Base-by-base conservation (phyloP, 2,888 invertebrate genomes). In the Thelaira solivaga region DNA sequence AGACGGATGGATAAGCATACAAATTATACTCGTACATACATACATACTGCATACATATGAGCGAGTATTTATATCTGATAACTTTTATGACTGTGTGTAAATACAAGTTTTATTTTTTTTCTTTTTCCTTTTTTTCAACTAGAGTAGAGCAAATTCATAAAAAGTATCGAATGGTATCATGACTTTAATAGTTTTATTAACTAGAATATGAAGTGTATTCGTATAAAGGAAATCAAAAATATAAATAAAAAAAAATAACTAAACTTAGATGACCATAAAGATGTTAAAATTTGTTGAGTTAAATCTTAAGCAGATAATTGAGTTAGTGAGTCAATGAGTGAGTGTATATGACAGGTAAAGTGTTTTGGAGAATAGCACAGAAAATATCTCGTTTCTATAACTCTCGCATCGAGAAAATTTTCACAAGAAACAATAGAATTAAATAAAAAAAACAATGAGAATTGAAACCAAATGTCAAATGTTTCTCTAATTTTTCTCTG, bases 281-380 rank as follows among this genome's bases (percentile, higher is more conserved):
- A 72, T 77, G 55, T 77, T 77, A 77, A 62, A 77, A 73, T 68
- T 73, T n/a, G n/a, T n/a, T 41, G 11, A 62, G 49, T 47, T 31
- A 65, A 73, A 57, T 49, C 57, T 29, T 55, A 39, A 61, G 41
- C 18, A 6, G 29, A n/a, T n/a, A n/a, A n/a, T n/a, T n/a, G n/a
- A n/a, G n/a, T n/a, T n/a, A n/a, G n/a, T n/a, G n/a, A n/a, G n/a
- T n/a, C n/a, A n/a, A n/a, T n/a, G n/a, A 53, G 53, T 53, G 62
- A 72, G 47, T 65, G 47, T 20, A 39, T 45, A 47, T 36, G 43
- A 69, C 22, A 41, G 43, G 41, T 31, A 22, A 61, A 68, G 55
- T 55, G 47, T 69, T 20, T 57, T 68, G 11, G n/a, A n/a, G n/a
- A n/a, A n/a, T n/a, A n/a, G n/a, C n/a, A n/a, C n/a, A n/a, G n/a